These are phyloP conservation scores for Drosophila paranaensis DNA, from an alignment of 2,888 invertebrate genomes.

Conservation along the genomic window DNA sequence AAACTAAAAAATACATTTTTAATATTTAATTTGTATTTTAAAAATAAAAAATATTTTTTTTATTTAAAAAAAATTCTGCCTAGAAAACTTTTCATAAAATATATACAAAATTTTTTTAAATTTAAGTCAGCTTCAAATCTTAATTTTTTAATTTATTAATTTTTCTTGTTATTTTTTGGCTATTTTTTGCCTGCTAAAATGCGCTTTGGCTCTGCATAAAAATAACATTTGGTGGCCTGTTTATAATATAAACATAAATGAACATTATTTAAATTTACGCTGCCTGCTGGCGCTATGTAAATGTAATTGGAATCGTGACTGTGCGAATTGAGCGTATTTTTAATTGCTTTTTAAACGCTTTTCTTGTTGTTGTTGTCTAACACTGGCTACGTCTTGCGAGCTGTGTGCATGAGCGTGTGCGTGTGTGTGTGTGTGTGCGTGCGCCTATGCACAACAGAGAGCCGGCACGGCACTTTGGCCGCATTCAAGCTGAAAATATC, in stretches of 20 bases:
- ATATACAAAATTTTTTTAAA: no score
- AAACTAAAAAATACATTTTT: no score
- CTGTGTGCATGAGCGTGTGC: constrained; percentile 19
- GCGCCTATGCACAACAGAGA: constrained; percentile 38
- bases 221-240: not conserved
- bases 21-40: no score
- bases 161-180: not conserved
- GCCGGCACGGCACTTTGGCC: constrained; percentile 13
- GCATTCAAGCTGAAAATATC: constrained; percentile 36
- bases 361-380: constrained; percentile 10
- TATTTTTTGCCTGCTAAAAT: not conserved
- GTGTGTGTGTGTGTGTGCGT: constrained; percentile 9
- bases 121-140: no score
- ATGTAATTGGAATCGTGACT: constrained; percentile 30
- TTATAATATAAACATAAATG: not conserved
- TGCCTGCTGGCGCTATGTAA: constrained; percentile 5
- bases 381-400: constrained; percentile 36
- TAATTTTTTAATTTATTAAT: not conserved
- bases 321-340: constrained; percentile 4
- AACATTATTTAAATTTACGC: not conserved
- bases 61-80: no score
- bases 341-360: not conserved
- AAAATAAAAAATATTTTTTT: no score
- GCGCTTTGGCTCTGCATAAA: not conserved
- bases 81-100: no score